Conservation (phyloP, 1,140 invertebrate species). For the Cepaea nemoralis region DNA sequence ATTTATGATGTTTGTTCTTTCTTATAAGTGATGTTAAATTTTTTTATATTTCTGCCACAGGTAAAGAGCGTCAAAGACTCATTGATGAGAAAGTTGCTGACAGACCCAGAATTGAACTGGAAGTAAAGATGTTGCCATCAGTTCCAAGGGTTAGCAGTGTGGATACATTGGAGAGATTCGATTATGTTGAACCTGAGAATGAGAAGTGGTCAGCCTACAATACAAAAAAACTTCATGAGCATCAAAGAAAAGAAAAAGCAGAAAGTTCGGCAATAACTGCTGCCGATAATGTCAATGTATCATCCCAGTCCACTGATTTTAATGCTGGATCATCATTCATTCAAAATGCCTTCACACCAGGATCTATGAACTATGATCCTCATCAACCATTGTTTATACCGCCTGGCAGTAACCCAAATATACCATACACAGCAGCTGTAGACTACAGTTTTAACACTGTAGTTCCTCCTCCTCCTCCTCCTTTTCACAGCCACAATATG, state of each 20-base stretch:
- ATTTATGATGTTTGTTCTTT: not conserved
- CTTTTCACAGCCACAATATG: slow-evolving; percentile 41
- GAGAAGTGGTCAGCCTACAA: slow-evolving; percentile 13
- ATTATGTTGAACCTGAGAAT: slow-evolving; percentile 38
- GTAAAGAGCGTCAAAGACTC: slow-evolving; percentile 73
- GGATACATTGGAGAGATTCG: slow-evolving; percentile 37
- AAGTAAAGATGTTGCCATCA: slow-evolving; percentile 3
- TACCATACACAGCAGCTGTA: slow-evolving; percentile 28
- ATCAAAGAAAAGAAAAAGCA: slow-evolving; percentile 14
- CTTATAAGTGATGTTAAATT: not conserved
- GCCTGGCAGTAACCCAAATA: slow-evolving; percentile 17
- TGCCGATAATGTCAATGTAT: slow-evolving; percentile 8
- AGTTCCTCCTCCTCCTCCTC: slow-evolving; percentile 28
- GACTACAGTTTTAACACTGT: slow-evolving; percentile 30
- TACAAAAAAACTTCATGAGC: slow-evolving; percentile 19
- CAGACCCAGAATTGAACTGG: slow-evolving; percentile 68
- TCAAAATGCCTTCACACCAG: slow-evolving; percentile 37
- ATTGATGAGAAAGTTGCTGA: slow-evolving; percentile 78
- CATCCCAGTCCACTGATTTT: slow-evolving; percentile 35
- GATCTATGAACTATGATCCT: slow-evolving; percentile 40
- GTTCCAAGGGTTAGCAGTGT: slow-evolving; percentile 26
- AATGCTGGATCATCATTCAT: slow-evolving; percentile 37
- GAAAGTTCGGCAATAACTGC: slow-evolving; percentile 6
- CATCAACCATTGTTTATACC: slow-evolving; percentile 33
- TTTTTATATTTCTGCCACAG: slow-evolving; percentile 49